phyloP scores from a whole-genome alignment of 2,888 invertebrate genomes.

The Acleris sparsana region DNA sequence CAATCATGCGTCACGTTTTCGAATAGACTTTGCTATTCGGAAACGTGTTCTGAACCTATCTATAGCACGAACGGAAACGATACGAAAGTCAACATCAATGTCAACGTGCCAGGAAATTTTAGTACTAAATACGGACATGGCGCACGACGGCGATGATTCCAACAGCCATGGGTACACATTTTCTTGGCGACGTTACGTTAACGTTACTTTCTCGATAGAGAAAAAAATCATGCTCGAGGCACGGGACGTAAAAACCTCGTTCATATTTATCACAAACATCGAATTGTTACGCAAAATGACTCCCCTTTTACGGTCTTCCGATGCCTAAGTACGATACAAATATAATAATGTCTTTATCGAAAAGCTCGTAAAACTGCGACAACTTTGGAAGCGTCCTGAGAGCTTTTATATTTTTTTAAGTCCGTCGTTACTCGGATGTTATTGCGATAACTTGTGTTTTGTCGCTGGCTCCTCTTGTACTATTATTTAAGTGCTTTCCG shows the following conservation, averaged over 20 bases:
- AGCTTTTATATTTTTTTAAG: constrained; percentile 35
- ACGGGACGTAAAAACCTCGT: not conserved
- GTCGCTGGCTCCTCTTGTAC: constrained; percentile 5
- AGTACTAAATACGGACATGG: no score
- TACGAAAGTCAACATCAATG: no score
- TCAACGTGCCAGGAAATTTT: no score
- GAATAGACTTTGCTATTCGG: no score
- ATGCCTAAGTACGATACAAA: constrained; percentile 40
- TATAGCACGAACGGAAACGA: no score
- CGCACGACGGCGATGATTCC: no score
- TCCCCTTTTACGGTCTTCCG: constrained; percentile 41
- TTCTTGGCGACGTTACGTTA: no score
- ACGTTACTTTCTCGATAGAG: no score
- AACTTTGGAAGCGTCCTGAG: constrained; percentile 41
- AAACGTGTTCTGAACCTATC: no score
- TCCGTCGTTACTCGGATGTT: constrained; percentile 22
- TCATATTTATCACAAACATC: constrained; percentile 16
- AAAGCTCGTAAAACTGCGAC: constrained; percentile 45
- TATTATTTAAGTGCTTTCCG: constrained; percentile 15
- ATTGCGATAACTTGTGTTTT: constrained; percentile 25
- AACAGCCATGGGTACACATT: no score
- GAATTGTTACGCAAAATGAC: constrained; percentile 42
- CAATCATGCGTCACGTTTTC: no score
- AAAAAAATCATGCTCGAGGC: no score
- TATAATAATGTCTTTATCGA: constrained; percentile 47